phyloP scores from a whole-genome alignment of 1,140 invertebrate species.

The Lethocerus indicus region DNA sequence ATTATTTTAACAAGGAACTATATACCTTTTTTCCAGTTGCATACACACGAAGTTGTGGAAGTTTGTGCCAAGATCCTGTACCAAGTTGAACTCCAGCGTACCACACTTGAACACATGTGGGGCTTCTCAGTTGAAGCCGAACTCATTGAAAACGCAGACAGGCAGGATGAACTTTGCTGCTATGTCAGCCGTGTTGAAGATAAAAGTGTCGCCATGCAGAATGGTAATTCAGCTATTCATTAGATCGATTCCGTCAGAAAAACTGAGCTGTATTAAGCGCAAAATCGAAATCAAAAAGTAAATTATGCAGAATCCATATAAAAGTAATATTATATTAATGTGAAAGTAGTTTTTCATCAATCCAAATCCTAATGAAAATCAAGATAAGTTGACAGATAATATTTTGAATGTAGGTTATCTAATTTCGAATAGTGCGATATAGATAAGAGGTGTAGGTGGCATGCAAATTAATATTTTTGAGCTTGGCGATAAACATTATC shows the following conservation, averaged over 20 bases:
- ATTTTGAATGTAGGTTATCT: too few relatives aligned
- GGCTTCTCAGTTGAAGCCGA: constrained; percentile 95
- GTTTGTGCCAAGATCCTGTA: constrained; percentile 93
- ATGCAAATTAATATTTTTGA: too few relatives aligned
- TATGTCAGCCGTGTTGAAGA: constrained; percentile 91
- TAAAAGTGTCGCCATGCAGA: constrained; percentile 85
- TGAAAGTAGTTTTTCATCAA: too few relatives aligned
- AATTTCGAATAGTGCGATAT: too few relatives aligned
- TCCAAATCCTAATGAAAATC: too few relatives aligned
- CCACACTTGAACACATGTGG: constrained; percentile 86
- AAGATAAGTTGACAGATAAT: too few relatives aligned
- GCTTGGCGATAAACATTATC: too few relatives aligned
- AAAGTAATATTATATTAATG: neutral
- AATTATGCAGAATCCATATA: neutral
- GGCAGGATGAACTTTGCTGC: constrained; percentile 91
- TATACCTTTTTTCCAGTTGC: constrained; percentile 49
- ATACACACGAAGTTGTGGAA: constrained; percentile 90
- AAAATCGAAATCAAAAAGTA: neutral
- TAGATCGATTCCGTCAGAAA: too few relatives aligned
- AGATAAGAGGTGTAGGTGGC: too few relatives aligned
- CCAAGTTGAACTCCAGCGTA: constrained; percentile 82
- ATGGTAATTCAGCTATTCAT: too few relatives aligned
- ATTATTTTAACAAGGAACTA: too few relatives aligned
- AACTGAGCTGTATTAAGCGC: neutral
- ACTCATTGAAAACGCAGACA: constrained; percentile 84